These are phyloP conservation scores for Rutilus rutilus DNA, from an alignment of 2,113 vertebrate species.

Conservation along the genomic window DNA sequence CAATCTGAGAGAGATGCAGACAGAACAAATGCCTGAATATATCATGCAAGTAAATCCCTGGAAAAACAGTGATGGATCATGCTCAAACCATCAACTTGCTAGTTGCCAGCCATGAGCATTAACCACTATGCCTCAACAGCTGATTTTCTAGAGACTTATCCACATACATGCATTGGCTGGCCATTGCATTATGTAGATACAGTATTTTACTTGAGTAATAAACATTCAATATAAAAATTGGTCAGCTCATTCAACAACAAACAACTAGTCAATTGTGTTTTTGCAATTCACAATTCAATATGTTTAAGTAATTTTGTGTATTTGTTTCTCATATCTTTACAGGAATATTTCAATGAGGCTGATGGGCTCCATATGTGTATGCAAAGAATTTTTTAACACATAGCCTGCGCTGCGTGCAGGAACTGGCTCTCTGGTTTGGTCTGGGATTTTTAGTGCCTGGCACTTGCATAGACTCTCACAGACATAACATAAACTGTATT, in stretches of 20 bases:
- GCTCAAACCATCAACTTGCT: background rate
- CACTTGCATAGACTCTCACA: conserved; percentile 66
- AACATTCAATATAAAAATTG: background rate
- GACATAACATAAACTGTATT: conserved; percentile 55
- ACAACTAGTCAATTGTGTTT: background rate
- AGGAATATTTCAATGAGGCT: background rate
- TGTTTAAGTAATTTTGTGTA: background rate
- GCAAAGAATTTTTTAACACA: conserved; percentile 11
- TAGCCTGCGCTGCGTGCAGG: background rate
- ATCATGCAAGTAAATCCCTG: background rate
- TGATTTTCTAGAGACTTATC: background rate
- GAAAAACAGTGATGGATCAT: background rate
- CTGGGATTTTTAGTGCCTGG: conserved; percentile 34
- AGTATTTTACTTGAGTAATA: background rate
- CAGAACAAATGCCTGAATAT: background rate
- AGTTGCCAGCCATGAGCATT: background rate
- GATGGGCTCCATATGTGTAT: background rate
- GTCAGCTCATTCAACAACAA: background rate
- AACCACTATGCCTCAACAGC: background rate
- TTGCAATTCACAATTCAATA: background rate
- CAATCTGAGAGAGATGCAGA: conserved; percentile 78
- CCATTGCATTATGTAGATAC: background rate
- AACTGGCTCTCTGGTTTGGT: background rate
- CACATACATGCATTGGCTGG: background rate
- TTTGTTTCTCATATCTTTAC: background rate